phyloP scores from a whole-genome alignment of 64 coral and sea anemone genomes.

The Actinia tenebrosa region DNA sequence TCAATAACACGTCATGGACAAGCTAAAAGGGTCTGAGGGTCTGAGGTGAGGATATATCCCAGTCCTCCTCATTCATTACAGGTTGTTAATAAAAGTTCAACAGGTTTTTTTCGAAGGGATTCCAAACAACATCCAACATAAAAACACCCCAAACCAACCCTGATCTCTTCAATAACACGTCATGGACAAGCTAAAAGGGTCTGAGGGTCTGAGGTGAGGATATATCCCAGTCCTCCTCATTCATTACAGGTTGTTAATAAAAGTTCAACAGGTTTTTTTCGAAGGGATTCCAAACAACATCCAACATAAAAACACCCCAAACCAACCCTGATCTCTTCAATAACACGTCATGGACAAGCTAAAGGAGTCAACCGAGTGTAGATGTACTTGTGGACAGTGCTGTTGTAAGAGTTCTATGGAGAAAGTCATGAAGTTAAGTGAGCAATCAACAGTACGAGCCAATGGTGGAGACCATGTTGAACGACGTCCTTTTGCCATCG shows the following conservation, averaged over 20 bases:
- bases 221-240: background rate
- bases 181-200: slow-evolving; percentile 19
- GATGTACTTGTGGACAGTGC: background rate
- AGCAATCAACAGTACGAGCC: slow-evolving; percentile 8
- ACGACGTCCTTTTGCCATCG: slow-evolving; percentile 61
- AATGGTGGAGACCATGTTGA: slow-evolving; percentile 4
- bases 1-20: background rate
- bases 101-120: background rate
- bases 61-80: background rate
- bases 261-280: background rate
- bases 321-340: background rate
- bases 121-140: background rate
- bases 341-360: slow-evolving; percentile 12
- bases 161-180: background rate
- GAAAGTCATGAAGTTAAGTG: background rate
- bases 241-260: background rate
- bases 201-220: background rate
- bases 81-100: background rate
- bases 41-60: background rate
- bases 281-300: background rate
- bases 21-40: slow-evolving; percentile 4
- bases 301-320: background rate
- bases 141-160: background rate
- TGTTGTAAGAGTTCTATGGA: slow-evolving; percentile 9
- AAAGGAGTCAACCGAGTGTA: background rate